Percentiles rank a stretch among this genome's conserved stretches.
Conservation (phyloP, 2,888 invertebrate species). For the Thumatha senex region DNA sequence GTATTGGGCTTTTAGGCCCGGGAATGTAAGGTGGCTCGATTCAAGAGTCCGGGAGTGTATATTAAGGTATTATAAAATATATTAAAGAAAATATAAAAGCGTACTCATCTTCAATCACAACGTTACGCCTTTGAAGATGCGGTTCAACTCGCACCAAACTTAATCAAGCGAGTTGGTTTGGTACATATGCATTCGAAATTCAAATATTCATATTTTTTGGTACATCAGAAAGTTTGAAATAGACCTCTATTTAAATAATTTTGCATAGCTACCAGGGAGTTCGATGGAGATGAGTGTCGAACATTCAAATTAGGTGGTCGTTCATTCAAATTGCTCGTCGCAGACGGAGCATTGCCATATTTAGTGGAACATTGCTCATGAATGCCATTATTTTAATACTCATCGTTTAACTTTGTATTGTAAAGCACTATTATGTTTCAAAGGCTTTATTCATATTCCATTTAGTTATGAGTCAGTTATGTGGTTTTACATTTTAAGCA, state of each 20-base stretch:
- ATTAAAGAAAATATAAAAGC: conserved; percentile 3
- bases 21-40: no score
- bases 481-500: no score
- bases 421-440: not conserved
- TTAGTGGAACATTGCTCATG: not conserved
- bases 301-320: conserved; percentile 2
- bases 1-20: no score
- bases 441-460: not conserved
- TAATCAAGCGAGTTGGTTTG: conserved; percentile 27
- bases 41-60: no score
- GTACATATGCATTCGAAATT: conserved; percentile 30
- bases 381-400: not conserved
- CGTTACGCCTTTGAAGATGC: conserved; percentile 23
- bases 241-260: conserved; percentile 32
- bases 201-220: conserved; percentile 39
- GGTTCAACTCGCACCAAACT: conserved; percentile 14
- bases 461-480: not conserved
- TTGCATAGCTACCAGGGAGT: conserved; percentile 22
- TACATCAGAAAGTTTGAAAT: conserved; percentile 34
- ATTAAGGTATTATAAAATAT: not conserved
- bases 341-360: not conserved
- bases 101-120: conserved; percentile 17
- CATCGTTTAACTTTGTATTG: not conserved
- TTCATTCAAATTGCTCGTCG: not conserved
- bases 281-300: conserved; percentile 19